Base-by-base conservation (phyloP, 2,113 vertebrate species). In the Addax nasomaculatus region DNA sequence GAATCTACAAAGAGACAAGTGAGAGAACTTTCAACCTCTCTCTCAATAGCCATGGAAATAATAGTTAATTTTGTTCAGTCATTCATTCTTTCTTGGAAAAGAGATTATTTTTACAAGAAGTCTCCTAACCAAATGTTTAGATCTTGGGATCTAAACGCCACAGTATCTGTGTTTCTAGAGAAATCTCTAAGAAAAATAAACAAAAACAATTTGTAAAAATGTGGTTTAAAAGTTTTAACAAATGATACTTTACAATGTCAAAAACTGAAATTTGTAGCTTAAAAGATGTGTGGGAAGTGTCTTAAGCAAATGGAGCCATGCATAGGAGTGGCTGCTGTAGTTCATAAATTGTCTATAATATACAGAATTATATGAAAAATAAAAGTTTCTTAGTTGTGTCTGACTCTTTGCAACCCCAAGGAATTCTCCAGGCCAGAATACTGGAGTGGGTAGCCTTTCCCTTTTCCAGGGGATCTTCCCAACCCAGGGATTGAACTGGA, bases 1-100 rank as follows among this genome's bases (percentile, higher is more conserved):
- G 29, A 49, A 1, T n/a, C 53, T 14, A 1, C 0, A 43, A 62
- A 30, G 7, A 64, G 60, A 45, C 4, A 57, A 21, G 23, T 7
- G 36, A 62, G 58, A 60, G 51, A 13, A 21, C 6, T 62, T 73
- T n/a, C 15, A 55, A 9, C 30, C 7, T 33, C 13, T 89, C n/a
- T 60, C 36, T 64, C 39, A 1, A 10, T 0, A 2, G 5, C 30
- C 5, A 1, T 4, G 47, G 53, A 93, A 49, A 23, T 7, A 12
- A 19, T 7, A 23, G 23, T 25, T 3, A 2, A 5, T 39, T 55
- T 23, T 62, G 1, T 23, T 29, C 60, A 29, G 4, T 36, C 10
- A 23, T 55, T 57, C 36, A 11, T 30, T 12, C 10, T 62, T 53
- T 19, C 13, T 55, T 47, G 16, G 47, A 14, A 81, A 91, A 51